phyloP scores from a whole-genome alignment of 2,797 vertebrate genomes.

The Lepilemur ruficaudatus region DNA sequence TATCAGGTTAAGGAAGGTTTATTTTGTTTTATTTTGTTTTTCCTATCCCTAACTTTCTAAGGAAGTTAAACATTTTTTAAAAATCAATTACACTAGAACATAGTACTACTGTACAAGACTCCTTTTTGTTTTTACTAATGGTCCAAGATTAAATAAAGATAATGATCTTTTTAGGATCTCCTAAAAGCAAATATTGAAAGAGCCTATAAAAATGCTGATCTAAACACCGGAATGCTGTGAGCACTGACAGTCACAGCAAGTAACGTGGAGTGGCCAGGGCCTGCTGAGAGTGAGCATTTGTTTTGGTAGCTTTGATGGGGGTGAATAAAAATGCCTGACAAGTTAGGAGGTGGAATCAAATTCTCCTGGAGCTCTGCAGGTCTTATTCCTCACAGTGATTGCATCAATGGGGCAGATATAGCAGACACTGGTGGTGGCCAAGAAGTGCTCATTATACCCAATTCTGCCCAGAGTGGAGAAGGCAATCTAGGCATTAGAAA shows the following conservation, averaged over 20 bases:
- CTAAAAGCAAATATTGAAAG: constrained; percentile 93
- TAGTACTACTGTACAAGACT: neutral
- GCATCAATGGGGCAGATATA: constrained; percentile 88
- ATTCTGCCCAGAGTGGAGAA: constrained; percentile 91
- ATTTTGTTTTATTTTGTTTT: neutral
- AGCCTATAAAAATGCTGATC: constrained; percentile 93
- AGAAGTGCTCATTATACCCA: constrained; percentile 91
- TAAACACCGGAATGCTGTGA: constrained; percentile 94
- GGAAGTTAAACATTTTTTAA: neutral
- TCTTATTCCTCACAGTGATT: constrained; percentile 89
- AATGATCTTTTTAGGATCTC: constrained; percentile 93
- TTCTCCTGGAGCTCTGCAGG: constrained; percentile 91
- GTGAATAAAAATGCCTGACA: constrained; percentile 95
- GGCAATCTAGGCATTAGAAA: constrained; percentile 94
- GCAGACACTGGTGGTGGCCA: constrained; percentile 91
- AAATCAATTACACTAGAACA: neutral
- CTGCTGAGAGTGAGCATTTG: constrained; percentile 91
- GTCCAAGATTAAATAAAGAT: constrained; percentile 88
- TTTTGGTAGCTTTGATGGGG: constrained; percentile 94
- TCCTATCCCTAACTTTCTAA: neutral
- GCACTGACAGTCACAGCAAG: constrained; percentile 92
- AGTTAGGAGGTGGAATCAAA: constrained; percentile 91
- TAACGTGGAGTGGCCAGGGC: constrained; percentile 93
- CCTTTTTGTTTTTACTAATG: neutral
- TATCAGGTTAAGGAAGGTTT: neutral